phyloP scores from a whole-genome alignment of 2,888 invertebrate genomes.

The Erynnis tages region DNA sequence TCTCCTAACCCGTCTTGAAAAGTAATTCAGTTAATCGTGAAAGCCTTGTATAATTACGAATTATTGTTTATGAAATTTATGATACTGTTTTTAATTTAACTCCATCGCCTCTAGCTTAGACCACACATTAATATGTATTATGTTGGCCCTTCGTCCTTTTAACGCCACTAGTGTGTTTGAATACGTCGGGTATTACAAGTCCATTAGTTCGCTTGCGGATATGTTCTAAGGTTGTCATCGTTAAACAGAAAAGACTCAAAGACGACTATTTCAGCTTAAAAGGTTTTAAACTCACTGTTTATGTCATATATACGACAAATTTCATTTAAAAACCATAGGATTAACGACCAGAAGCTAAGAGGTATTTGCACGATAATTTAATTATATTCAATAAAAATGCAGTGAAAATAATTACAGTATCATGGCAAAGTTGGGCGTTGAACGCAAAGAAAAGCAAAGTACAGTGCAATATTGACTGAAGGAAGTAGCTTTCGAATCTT shows the following conservation, averaged over 20 bases:
- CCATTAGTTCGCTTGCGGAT: constrained; percentile 78
- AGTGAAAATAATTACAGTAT: background rate
- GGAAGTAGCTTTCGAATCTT: constrained; percentile 30
- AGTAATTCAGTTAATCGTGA: no score
- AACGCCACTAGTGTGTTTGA: constrained; percentile 78
- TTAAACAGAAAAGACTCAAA: constrained; percentile 6
- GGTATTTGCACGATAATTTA: no score
- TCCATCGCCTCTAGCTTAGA: constrained; percentile 36
- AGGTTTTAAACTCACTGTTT: background rate
- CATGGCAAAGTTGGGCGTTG: background rate
- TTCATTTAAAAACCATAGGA: no score
- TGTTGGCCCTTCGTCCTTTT: constrained; percentile 74
- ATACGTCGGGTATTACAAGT: constrained; percentile 76
- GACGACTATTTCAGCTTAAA: constrained; percentile 10
- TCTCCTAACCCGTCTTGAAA: no score
- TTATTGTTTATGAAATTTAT: no score
- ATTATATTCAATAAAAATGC: no score
- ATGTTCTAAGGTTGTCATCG: constrained; percentile 49
- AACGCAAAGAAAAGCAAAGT: background rate
- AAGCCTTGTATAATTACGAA: no score
- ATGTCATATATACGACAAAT: background rate
- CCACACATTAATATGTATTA: constrained; percentile 49
- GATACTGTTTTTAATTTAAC: no score
- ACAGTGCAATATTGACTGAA: constrained; percentile 22
- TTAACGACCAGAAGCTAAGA: no score